Percentiles rank a stretch among this genome's conserved stretches.
These are phyloP conservation scores for Dipus sagitta DNA, from an alignment of 2,797 vertebrate species.

Conservation along the genomic window DNA sequence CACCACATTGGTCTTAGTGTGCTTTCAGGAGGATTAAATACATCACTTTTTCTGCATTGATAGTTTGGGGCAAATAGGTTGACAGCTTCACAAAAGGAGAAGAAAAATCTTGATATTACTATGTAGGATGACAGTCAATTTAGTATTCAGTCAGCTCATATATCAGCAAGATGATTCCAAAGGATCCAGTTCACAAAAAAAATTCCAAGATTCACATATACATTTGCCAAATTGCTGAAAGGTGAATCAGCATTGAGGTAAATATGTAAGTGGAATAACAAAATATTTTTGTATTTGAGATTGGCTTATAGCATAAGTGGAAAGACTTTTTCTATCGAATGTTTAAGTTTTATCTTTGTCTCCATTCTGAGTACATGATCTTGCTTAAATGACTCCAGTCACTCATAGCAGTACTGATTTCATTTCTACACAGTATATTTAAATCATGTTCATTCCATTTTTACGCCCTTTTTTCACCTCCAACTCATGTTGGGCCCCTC, in stretches of 20 bases:
- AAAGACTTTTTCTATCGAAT: not conserved
- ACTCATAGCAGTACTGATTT: not conserved
- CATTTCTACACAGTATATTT: no score
- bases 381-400: not conserved
- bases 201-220: not conserved
- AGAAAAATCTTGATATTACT: conserved; percentile 17
- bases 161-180: not conserved
- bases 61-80: not conserved
- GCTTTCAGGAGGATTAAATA: conserved; percentile 21
- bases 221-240: conserved; percentile 31
- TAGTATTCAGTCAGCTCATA: not conserved
- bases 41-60: not conserved
- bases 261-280: not conserved
- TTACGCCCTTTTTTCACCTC: no score
- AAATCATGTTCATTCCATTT: no score
- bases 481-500: no score
- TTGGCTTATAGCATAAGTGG: not conserved
- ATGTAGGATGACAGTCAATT: not conserved
- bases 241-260: not conserved
- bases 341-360: not conserved
- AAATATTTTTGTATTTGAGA: not conserved
- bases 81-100: conserved; percentile 21
- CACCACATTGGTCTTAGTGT: not conserved
- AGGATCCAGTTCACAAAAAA: not conserved
- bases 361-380: not conserved